Conservation (phyloP, 2,888 invertebrate species). For the Macrostomum cliftonense region DNA sequence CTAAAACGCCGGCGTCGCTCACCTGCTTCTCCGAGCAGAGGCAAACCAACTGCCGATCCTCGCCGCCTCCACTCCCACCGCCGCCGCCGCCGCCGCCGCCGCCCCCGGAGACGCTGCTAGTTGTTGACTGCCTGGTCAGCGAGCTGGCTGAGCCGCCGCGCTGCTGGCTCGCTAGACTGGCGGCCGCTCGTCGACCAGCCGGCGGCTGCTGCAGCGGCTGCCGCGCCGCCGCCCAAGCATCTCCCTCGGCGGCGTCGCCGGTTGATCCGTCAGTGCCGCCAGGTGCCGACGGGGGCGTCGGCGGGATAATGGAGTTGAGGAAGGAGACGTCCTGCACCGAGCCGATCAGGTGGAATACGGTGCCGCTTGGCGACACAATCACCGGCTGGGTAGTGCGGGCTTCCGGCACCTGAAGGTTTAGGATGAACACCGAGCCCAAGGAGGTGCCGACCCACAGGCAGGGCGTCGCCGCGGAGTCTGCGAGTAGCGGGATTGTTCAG, state of each 20-base stretch:
- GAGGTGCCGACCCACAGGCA: slow-evolving; percentile 95
- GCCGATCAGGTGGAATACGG: slow-evolving; percentile 22
- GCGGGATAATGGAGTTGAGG: background rate
- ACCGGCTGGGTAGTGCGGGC: slow-evolving; percentile 39
- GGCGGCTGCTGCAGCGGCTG: slow-evolving; percentile 15
- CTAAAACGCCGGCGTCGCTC: slow-evolving; percentile 19
- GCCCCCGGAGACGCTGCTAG: background rate
- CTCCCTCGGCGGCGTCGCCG: background rate
- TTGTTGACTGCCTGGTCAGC: too few relatives aligned
- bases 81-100: slow-evolving; percentile 3
- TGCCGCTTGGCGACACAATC: slow-evolving; percentile 67
- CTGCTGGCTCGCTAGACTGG: too few relatives aligned
- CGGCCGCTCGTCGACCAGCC: too few relatives aligned
- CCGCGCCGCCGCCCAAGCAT: slow-evolving; percentile 27
- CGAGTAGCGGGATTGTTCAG: slow-evolving; percentile 6
- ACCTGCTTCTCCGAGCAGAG: slow-evolving; percentile 67
- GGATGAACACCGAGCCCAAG: slow-evolving; percentile 78
- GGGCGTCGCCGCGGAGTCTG: slow-evolving; percentile 67
- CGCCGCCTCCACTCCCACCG: background rate
- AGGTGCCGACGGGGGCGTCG: background rate
- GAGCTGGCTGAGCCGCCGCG: slow-evolving; percentile 28
- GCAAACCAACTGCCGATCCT: slow-evolving; percentile 75
- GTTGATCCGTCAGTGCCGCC: background rate
- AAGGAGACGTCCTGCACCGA: slow-evolving; percentile 20
- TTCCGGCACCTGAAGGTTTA: slow-evolving; percentile 52